Percentiles rank a stretch among this genome's conserved stretches.
Conservation (phyloP, 92 coral and sea anemone genomes). For the Blastomussa wellsi region DNA sequence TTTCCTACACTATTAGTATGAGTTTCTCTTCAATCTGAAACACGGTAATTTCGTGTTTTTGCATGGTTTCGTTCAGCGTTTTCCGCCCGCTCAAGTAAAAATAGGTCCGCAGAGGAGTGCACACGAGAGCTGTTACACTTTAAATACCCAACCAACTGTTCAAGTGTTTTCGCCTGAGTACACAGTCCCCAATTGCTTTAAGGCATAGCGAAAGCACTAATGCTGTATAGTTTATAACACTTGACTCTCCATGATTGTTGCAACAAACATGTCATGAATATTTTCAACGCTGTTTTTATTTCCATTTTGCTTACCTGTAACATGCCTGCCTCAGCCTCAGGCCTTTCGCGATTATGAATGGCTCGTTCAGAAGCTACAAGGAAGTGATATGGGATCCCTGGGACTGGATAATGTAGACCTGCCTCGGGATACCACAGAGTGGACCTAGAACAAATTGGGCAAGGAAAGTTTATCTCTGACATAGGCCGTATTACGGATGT, state of each 20-base stretch:
- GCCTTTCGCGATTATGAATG: constrained; percentile 12
- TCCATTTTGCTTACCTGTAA: constrained; percentile 15
- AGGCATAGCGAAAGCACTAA: background rate
- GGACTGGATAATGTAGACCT: constrained; percentile 22
- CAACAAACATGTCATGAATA: no score
- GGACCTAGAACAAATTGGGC: constrained; percentile 3
- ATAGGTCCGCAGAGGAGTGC: constrained; percentile 9
- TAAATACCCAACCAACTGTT: no score
- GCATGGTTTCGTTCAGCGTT: no score
- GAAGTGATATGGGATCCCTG: constrained; percentile 24
- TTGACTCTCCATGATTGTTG: no score
- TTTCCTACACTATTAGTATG: no score
- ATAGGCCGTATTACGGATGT: no score
- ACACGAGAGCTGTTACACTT: background rate
- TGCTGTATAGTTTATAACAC: background rate
- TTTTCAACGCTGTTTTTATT: background rate
- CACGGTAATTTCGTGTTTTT: no score
- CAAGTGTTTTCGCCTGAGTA: no score
- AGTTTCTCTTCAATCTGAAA: no score
- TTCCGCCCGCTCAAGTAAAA: background rate
- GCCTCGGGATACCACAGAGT: constrained; percentile 44
- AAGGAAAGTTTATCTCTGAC: background rate
- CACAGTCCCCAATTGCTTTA: no score
- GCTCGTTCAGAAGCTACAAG: constrained; percentile 18
- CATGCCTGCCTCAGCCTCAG: constrained; percentile 18